Percentiles rank a stretch among this genome's conserved stretches.
Conservation (phyloP, 2,113 vertebrate genomes). For the Sturnira hondurensis region DNA sequence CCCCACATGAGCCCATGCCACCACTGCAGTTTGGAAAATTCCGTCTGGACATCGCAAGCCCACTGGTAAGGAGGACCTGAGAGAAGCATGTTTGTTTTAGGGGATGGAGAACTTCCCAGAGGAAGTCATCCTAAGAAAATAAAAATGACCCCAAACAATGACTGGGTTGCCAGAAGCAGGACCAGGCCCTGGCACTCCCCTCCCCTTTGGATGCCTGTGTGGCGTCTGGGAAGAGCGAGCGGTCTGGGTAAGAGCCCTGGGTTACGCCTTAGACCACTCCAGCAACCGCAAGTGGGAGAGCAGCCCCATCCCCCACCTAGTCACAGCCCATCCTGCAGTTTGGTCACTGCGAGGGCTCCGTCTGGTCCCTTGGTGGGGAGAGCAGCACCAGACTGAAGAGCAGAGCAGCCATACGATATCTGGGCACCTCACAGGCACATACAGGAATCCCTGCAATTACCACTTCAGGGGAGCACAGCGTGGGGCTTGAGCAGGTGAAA, state of each 20-base stretch:
- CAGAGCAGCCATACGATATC: rapidly evolving
- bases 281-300: neutral
- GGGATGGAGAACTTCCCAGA: neutral
- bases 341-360: neutral
- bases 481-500: neutral
- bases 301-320: neutral
- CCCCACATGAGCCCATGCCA: neutral
- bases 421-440: neutral
- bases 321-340: neutral
- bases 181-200: neutral
- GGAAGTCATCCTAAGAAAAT: neutral
- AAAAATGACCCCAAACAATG: neutral
- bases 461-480: neutral
- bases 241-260: neutral
- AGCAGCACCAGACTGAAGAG: too few species aligned
- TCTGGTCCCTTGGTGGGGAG: rapidly evolving
- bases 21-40: neutral
- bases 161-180: neutral
- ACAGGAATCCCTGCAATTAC: neutral
- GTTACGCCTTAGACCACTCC: neutral
- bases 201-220: rapidly evolving
- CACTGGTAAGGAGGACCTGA: neutral
- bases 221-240: neutral
- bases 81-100: neutral
- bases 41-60: neutral